These are phyloP conservation scores for Acanthornis magna DNA, from an alignment of 2,797 vertebrate genomes.

Conservation along the genomic window DNA sequence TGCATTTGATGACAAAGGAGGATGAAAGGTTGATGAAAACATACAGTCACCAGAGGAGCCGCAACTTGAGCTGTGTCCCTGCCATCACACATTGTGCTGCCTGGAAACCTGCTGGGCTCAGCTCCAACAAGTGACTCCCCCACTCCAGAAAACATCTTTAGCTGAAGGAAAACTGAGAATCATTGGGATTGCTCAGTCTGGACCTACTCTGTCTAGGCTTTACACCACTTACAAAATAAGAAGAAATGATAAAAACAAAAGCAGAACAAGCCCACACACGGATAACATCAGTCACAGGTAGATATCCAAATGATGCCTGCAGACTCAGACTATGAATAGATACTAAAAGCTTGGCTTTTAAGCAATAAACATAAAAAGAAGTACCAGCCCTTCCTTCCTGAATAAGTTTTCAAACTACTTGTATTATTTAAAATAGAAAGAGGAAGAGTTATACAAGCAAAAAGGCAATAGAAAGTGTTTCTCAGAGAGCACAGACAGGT, in stretches of 20 bases:
- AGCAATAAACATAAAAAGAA: neutral
- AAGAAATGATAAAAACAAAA: neutral
- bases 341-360: neutral
- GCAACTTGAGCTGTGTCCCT: neutral
- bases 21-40: neutral
- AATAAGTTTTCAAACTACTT: neutral
- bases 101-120: neutral
- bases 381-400: neutral
- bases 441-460: neutral
- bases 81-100: accelerated
- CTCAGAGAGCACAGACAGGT: neutral
- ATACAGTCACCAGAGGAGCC: neutral
- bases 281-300: neutral
- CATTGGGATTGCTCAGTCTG: neutral
- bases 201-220: neutral
- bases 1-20: neutral
- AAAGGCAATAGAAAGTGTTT: neutral
- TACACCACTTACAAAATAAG: neutral
- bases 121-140: neutral
- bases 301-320: neutral
- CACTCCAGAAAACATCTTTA: neutral
- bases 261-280: neutral
- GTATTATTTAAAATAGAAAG: constrained; percentile 5
- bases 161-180: neutral
- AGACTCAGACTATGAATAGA: neutral